Conservation (phyloP, 2,888 invertebrate genomes). For the Disparrhopalites patrizii region DNA sequence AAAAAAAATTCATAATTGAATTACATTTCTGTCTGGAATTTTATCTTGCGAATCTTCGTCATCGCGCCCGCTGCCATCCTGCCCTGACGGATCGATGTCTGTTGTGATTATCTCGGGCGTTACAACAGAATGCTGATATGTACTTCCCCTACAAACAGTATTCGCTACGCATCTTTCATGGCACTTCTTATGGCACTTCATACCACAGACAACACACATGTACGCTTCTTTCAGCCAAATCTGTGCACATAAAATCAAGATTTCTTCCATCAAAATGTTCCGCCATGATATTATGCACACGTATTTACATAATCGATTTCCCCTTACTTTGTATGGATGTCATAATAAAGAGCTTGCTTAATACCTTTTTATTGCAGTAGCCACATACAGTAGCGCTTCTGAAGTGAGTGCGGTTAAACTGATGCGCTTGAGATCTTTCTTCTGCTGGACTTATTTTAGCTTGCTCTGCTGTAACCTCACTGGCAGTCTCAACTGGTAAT, state of each 20-base stretch:
- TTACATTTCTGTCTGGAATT: too few relatives aligned
- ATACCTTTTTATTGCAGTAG: slow-evolving; percentile 87
- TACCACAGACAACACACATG: slow-evolving; percentile 80
- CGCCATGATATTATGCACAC: too few relatives aligned
- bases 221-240: slow-evolving; percentile 97
- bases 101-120: slow-evolving; percentile 47
- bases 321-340: too few relatives aligned
- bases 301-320: too few relatives aligned
- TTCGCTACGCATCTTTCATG: slow-evolving; percentile 76
- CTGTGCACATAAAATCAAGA: slow-evolving; percentile 53
- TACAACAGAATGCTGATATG: slow-evolving; percentile 27
- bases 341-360: too few relatives aligned
- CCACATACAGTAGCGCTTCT: slow-evolving; percentile 85
- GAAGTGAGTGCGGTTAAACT: slow-evolving; percentile 84
- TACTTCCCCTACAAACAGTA: slow-evolving; percentile 58
- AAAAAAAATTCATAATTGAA: slow-evolving; percentile 2
- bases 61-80: slow-evolving; percentile 19
- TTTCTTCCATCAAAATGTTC: too few relatives aligned
- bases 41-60: slow-evolving; percentile 28
- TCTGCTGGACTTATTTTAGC: slow-evolving; percentile 35
- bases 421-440: slow-evolving; percentile 52
- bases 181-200: slow-evolving; percentile 96
- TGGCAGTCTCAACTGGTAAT: slow-evolving; percentile 37
- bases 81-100: slow-evolving; percentile 44
- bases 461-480: slow-evolving; percentile 28